Conservation (phyloP, 2,113 vertebrate genomes). For the Puma concolor region DNA sequence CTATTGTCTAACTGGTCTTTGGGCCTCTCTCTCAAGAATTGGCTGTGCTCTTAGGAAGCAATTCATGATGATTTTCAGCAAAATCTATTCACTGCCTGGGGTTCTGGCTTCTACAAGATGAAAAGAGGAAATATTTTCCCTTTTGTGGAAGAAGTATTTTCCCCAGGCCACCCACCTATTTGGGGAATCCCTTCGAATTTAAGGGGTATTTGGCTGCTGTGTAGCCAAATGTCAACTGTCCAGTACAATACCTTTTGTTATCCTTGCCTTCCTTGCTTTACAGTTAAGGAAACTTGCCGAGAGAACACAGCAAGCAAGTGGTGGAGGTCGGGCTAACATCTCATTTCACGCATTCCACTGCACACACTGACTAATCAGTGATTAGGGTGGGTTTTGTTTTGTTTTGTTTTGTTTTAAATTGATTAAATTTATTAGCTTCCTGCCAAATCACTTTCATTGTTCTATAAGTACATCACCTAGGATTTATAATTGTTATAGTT, state of each 20-base stretch:
- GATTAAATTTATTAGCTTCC: neutral
- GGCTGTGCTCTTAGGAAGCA: neutral
- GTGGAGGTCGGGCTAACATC: neutral
- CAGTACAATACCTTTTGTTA: neutral
- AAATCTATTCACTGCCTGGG: neutral
- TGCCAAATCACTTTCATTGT: conserved; percentile 19
- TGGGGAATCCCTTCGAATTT: neutral
- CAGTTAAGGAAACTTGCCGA: neutral
- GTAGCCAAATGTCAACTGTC: neutral
- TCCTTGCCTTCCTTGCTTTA: neutral
- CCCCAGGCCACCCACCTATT: neutral
- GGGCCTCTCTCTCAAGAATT: neutral
- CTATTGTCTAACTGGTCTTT: rapidly evolving
- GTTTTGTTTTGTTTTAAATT: neutral
- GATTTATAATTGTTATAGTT: neutral
- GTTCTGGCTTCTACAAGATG: neutral
- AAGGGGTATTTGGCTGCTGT: neutral
- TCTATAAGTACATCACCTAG: neutral
- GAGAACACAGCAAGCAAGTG: neutral
- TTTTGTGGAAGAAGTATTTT: neutral
- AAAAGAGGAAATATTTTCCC: neutral
- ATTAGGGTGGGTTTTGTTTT: too few species aligned
- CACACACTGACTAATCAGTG: neutral
- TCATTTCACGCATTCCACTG: neutral
- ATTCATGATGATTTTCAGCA: conserved; percentile 32